Evolutionary conservation across 2,888 invertebrate species (phyloP).

Genomic region (Trisateles emortualis): DNA sequence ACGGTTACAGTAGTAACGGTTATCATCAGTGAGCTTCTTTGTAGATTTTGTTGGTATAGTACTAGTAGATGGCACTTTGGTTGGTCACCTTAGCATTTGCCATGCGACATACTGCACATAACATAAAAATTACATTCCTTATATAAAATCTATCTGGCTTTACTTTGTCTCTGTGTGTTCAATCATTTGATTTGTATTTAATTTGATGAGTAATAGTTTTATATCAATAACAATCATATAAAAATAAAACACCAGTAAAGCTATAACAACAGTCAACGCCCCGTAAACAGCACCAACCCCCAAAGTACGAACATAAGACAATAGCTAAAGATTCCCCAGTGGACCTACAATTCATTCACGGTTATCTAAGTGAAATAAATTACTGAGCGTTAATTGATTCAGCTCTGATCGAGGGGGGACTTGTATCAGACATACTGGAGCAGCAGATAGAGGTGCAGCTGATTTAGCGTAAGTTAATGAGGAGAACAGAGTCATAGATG

Average conservation of each 20-base stretch:
- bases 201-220: too few species aligned
- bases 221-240: not conserved
- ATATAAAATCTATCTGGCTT: too few species aligned
- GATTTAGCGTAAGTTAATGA: not conserved
- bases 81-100: too few species aligned
- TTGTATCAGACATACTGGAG: not conserved
- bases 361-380: constrained; percentile 71
- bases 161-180: too few species aligned
- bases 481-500: not conserved
- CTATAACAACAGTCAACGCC: not conserved
- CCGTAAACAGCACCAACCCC: not conserved
- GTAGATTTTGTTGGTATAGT: too few species aligned
- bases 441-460: not conserved
- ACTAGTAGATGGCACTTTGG: too few species aligned
- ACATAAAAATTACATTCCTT: too few species aligned
- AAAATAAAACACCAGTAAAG: not conserved
- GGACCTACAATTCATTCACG: constrained; percentile 37
- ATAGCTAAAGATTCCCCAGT: constrained; percentile 47
- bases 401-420: constrained; percentile 51
- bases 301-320: constrained; percentile 10
- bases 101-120: too few species aligned
- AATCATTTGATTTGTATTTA: too few species aligned
- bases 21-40: too few species aligned
- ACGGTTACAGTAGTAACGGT: too few species aligned
- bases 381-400: constrained; percentile 69